phyloP scores from a whole-genome alignment of 2,113 vertebrate genomes.

The Megaceryle torquata region DNA sequence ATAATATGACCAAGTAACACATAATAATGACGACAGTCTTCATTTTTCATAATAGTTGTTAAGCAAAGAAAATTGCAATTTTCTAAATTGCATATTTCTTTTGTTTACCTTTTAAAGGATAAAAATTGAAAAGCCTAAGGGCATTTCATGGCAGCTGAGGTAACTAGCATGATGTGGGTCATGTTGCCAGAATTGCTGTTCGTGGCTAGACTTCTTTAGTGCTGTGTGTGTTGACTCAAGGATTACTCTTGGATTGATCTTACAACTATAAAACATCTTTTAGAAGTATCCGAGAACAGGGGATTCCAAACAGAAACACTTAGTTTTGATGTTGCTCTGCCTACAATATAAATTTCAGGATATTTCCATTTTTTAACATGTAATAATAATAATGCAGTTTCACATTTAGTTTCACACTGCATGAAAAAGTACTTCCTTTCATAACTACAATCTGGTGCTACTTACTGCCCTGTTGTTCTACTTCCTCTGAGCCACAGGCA shows the following conservation, averaged over 20 bases:
- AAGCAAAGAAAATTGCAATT: background rate
- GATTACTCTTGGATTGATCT: background rate
- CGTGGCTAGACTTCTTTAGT: background rate
- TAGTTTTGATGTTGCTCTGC: background rate
- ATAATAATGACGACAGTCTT: background rate
- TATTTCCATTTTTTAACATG: background rate
- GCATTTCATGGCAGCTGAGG: background rate
- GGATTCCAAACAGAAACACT: background rate
- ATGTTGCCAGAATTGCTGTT: background rate
- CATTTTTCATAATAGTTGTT: background rate
- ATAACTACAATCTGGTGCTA: background rate
- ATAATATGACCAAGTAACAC: constrained; percentile 9
- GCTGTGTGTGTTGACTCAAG: background rate
- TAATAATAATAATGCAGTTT: background rate
- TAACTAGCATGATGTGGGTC: background rate
- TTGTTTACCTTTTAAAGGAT: background rate
- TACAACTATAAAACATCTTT: background rate
- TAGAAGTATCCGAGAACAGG: background rate
- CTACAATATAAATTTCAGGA: background rate
- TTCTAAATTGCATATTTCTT: background rate
- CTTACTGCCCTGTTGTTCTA: background rate
- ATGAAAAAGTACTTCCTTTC: background rate
- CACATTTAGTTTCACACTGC: background rate
- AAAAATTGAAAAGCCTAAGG: background rate
- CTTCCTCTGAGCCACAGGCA: background rate